phyloP scores from a whole-genome alignment of 2,888 invertebrate species.

The Alitta virens region DNA sequence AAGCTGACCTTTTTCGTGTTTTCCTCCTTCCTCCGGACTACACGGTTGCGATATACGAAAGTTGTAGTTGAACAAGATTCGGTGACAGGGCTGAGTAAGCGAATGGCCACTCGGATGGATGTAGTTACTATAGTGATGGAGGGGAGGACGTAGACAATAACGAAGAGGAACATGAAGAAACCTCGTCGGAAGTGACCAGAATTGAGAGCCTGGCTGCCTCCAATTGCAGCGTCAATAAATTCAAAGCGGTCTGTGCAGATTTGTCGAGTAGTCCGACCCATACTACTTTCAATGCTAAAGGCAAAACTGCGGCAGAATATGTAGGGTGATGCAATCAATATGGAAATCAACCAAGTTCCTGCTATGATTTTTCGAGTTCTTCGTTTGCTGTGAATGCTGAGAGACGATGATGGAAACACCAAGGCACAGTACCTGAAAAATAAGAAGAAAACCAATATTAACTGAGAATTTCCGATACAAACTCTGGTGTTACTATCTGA shows the following conservation, averaged over 20 bases:
- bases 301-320: slow-evolving; percentile 34
- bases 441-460: neutral
- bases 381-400: slow-evolving; percentile 50
- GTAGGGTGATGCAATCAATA: slow-evolving; percentile 43
- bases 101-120: slow-evolving; percentile 40
- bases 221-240: slow-evolving; percentile 6
- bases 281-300: slow-evolving; percentile 48
- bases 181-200: slow-evolving; percentile 40
- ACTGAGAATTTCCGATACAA: too few relatives aligned
- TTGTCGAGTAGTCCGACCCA: slow-evolving; percentile 54
- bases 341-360: slow-evolving; percentile 55
- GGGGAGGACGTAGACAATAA: slow-evolving; percentile 56
- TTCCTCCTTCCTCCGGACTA: slow-evolving; percentile 35
- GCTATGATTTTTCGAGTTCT: slow-evolving; percentile 55
- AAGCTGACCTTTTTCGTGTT: slow-evolving; percentile 48
- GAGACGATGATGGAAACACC: slow-evolving; percentile 56
- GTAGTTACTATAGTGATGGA: slow-evolving; percentile 52
- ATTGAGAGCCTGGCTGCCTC: neutral
- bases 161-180: slow-evolving; percentile 57
- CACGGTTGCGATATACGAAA: slow-evolving; percentile 8
- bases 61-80: neutral
- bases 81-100: slow-evolving; percentile 39
- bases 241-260: slow-evolving; percentile 48
- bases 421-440: slow-evolving; percentile 57
- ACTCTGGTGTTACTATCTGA: too few relatives aligned